Base-by-base conservation (phyloP, 2,888 invertebrate species). In the Phanerotoma sp. region DNA sequence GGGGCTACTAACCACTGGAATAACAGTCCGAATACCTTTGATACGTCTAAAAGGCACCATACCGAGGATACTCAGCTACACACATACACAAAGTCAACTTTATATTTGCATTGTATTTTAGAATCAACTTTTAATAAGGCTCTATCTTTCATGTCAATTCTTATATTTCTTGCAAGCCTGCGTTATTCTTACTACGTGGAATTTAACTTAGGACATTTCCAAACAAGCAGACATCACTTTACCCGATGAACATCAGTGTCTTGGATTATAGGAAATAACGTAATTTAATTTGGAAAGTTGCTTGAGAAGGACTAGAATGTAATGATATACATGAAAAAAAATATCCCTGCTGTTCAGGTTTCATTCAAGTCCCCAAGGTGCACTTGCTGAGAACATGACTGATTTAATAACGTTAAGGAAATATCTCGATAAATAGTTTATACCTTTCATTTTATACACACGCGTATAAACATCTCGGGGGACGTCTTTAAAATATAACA, bases 91-190 rank as follows among this genome's bases (percentile, higher is more conserved):
- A n/a, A n/a, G n/a, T n/a, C n/a, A n/a, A n/a, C n/a, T n/a, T 58
- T 64, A 57, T 68, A 67, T 65, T 69, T 69, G 61, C 63, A 69
- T 69, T 66, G 64, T 66, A 60, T 66, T 70, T 68, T 65, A 65
- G 46, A 51, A 45, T 46, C 45, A 37, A 51, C 22, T 42, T 50
- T 25, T 25, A 25, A 7, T 35, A 37, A 25, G 20, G 20, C 30
- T 51, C 22, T 37, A 16, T 13, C 15, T 33, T 40, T 37, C 22
- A 28, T 40, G 44, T 32, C 15, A 15, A 53, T 20, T 41, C 42
- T 44, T 33, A 38, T 30, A 44, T 25, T 25, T 9, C 25, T 25
- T 25, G 7, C 9, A 25, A 25, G 25, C 9, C 25, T 25, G 3
- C 25, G n/a, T 25, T 7, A 25, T 25, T 25, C 9, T 9, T 25